Evolutionary conservation across 1,140 invertebrate genomes (phyloP).

Genomic region (Drosophila equinoxialis): DNA sequence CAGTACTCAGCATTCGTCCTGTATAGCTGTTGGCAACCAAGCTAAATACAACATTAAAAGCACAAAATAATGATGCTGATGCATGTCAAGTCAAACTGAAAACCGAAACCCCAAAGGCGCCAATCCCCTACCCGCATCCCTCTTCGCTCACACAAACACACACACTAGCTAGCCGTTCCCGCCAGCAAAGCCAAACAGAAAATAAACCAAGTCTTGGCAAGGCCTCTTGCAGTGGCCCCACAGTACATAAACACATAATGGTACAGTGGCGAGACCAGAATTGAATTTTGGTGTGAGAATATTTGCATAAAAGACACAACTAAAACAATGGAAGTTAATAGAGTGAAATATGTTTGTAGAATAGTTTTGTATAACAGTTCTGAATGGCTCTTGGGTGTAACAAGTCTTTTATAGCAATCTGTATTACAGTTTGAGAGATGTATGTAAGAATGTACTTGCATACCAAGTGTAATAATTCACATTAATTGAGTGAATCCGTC

Average conservation of each 20-base stretch:
- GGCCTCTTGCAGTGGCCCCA: constrained; percentile 40
- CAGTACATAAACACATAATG: constrained; percentile 35
- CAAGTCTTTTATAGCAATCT: not conserved
- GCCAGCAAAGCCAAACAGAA: constrained; percentile 26
- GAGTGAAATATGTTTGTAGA: not conserved
- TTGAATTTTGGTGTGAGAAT: not conserved
- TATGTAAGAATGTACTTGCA: no score
- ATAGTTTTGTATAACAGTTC: not conserved
- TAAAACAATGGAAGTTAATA: no score
- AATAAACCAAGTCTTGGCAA: constrained; percentile 44
- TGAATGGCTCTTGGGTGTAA: not conserved
- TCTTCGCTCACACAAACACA: not conserved
- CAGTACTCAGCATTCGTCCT: constrained; percentile 7
- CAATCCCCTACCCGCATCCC: constrained; percentile 8
- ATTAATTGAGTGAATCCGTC: no score
- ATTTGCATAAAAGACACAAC: no score
- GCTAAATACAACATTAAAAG: constrained; percentile 79
- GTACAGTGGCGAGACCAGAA: constrained; percentile 37
- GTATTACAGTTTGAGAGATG: constrained; percentile 4
- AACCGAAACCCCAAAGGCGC: constrained; percentile 69
- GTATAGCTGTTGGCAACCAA: constrained; percentile 65
- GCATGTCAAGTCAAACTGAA: constrained; percentile 78
- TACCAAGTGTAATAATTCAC: no score
- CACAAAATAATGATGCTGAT: constrained; percentile 79
- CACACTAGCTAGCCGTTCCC: not conserved